Evolutionary conservation across 1,140 invertebrate species (phyloP).

Genomic region (Heliconius hewitsoni): DNA sequence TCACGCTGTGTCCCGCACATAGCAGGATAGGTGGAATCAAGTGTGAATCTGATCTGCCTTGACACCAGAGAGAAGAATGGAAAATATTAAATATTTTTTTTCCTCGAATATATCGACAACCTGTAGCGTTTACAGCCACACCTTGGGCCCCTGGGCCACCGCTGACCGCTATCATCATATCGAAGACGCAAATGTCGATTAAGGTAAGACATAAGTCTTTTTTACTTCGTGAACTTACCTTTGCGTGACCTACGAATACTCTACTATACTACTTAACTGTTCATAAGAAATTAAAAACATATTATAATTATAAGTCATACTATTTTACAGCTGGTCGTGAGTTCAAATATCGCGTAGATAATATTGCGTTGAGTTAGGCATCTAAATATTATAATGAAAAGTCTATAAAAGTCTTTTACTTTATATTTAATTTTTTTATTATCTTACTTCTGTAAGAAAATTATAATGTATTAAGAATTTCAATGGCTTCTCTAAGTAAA

Average conservation of each 20-base stretch:
- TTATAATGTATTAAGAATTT: too few relatives aligned
- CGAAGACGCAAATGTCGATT: background rate
- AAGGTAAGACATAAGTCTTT: background rate
- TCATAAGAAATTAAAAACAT: background rate
- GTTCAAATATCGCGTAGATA: background rate
- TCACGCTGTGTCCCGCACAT: background rate
- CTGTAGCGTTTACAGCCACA: too few relatives aligned
- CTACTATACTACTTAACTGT: background rate
- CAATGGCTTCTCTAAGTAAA: too few relatives aligned
- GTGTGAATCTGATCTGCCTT: background rate
- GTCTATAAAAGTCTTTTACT: too few relatives aligned
- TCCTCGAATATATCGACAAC: too few relatives aligned
- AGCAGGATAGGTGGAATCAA: background rate
- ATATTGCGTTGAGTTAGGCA: background rate
- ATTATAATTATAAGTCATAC: background rate
- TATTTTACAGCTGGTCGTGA: background rate
- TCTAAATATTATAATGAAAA: too few relatives aligned
- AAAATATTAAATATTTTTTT: too few relatives aligned
- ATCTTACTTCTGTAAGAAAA: too few relatives aligned
- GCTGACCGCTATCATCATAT: too few relatives aligned
- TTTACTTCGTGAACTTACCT: slow-evolving; percentile 3
- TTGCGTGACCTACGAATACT: slow-evolving; percentile 9
- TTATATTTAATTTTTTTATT: too few relatives aligned
- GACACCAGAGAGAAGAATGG: too few relatives aligned
- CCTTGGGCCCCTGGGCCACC: too few relatives aligned